Evolutionary conservation across 2,888 invertebrate genomes (phyloP).

Genomic region (Autographa pulchrina): DNA sequence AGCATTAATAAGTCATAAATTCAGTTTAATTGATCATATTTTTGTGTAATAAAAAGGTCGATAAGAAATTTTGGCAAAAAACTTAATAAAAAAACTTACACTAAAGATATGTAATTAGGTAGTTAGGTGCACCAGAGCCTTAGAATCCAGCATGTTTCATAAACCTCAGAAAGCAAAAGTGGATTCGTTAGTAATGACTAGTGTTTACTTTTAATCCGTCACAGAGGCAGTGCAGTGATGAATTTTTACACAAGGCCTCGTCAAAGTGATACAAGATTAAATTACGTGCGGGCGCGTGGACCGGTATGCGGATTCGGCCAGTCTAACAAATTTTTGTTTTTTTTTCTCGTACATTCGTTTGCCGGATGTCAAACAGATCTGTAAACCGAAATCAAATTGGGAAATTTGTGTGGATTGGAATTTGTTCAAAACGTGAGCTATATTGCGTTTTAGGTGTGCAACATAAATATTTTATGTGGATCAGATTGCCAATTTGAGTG

Average conservation of each 20-base stretch:
- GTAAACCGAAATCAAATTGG: conserved; percentile 81
- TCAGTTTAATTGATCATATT: not conserved
- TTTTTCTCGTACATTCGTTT: conserved; percentile 77
- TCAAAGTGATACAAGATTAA: conserved; percentile 84
- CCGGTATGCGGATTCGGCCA: conserved; percentile 62
- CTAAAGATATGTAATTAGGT: not conserved
- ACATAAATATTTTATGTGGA: conserved; percentile 40
- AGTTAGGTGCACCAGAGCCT: not conserved
- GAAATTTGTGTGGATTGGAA: conserved; percentile 73
- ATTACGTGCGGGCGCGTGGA: conserved; percentile 77
- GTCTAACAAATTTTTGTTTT: conserved; percentile 67
- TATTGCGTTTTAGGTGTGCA: conserved; percentile 48
- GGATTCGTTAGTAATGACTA: conserved; percentile 38
- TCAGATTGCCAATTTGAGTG: conserved; percentile 44
- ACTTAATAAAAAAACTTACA: not conserved
- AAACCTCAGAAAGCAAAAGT: conserved; percentile 8
- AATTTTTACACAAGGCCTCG: conserved; percentile 72
- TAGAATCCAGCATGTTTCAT: conserved; percentile 5
- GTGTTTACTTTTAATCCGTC: conserved; percentile 62
- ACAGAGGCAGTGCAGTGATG: conserved; percentile 54
- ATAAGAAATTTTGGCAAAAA: too few relatives aligned
- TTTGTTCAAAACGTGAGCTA: conserved; percentile 65
- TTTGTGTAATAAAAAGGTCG: too few relatives aligned
- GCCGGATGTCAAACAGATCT: conserved; percentile 82
- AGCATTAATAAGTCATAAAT: not conserved